Base-by-base conservation (phyloP, 2,113 vertebrate genomes). In the Periophthalmus modestus region DNA sequence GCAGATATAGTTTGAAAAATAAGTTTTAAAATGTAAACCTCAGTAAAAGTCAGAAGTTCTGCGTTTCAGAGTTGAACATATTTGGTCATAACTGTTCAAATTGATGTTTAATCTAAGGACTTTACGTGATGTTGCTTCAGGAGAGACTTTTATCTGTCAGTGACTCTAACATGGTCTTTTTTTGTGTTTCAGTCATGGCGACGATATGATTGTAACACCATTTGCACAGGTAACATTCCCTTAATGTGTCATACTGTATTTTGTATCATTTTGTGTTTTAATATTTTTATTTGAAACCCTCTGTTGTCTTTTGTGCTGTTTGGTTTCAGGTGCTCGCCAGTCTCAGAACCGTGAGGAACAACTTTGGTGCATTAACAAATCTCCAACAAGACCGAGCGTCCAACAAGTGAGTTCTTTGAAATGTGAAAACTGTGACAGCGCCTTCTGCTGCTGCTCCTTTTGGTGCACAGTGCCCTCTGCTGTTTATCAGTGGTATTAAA, bases 191-290 rank as follows among this genome's bases (percentile, higher is more conserved):
- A 99, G 98, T 94, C 98, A 99, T 50, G 97, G 97, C 91, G 98
- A 99, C 93, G 98, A 99, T 94, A 96, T 98, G 95, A 99, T 99
- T 94, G 98, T 99, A 95, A 99, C 98, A 55, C 98, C 98, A 62
- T 99, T 99, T 95, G 98, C 98, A 94, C 98, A 99, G 96, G 98
- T 99, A 93, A 92, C 95, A 63, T n/a, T 70, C 47, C 7, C 54
- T 4, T 0, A 23, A 9, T 0, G 34, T 48, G 4, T 16, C 59
- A 28, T 28, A 14, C 12, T 74, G 0, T 7, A 5, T 11, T 55
- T 65, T 0, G 36, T 47, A 43, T 57, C 23, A 24, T 6, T 14
- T 55, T n/a, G 9, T 59, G 16, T 72, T 68, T 50, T n/a, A 28
- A 9, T 24, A 14, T 21, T n/a, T 10, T 55, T 10, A 21, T 9